Percentiles rank a stretch among this genome's conserved stretches.
Conservation (phyloP, 2,113 vertebrate species). For the Paramormyrops kingsleyae region DNA sequence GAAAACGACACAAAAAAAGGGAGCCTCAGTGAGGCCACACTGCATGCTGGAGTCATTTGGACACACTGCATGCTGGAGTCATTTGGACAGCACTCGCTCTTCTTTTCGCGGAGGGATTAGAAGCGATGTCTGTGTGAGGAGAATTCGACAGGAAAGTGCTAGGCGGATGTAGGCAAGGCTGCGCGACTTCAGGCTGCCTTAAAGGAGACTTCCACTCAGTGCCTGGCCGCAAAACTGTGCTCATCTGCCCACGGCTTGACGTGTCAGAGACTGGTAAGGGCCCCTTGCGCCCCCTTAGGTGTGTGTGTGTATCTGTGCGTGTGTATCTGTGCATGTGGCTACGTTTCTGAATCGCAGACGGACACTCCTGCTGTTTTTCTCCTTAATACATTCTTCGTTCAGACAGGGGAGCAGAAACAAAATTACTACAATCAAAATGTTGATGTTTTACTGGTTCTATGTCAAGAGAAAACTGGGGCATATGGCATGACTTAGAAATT, state of each 20-base stretch:
- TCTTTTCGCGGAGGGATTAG: slow-evolving; percentile 9
- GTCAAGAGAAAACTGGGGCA: background rate
- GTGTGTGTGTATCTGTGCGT: background rate
- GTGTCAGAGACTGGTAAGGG: background rate
- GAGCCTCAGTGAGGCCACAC: background rate
- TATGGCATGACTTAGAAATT: background rate
- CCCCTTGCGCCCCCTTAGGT: background rate
- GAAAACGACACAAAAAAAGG: slow-evolving; percentile 11
- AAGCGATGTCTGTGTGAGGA: background rate
- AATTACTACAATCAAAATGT: slow-evolving; percentile 5
- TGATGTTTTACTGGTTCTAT: background rate
- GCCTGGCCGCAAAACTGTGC: background rate
- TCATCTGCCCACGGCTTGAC: background rate
- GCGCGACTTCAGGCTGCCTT: background rate
- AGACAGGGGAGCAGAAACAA: background rate
- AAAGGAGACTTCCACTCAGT: background rate
- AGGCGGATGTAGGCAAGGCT: too few relatives aligned
- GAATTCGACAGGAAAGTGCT: background rate
- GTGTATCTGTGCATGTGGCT: background rate
- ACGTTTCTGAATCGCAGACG: background rate
- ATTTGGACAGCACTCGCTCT: slow-evolving; percentile 13
- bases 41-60: slow-evolving; percentile 17
- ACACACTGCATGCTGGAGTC: slow-evolving; percentile 1
- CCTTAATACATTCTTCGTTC: background rate
- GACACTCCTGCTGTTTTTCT: background rate